Conservation (phyloP, 2,797 vertebrate genomes). For the Dromococcyx pavoninus region DNA sequence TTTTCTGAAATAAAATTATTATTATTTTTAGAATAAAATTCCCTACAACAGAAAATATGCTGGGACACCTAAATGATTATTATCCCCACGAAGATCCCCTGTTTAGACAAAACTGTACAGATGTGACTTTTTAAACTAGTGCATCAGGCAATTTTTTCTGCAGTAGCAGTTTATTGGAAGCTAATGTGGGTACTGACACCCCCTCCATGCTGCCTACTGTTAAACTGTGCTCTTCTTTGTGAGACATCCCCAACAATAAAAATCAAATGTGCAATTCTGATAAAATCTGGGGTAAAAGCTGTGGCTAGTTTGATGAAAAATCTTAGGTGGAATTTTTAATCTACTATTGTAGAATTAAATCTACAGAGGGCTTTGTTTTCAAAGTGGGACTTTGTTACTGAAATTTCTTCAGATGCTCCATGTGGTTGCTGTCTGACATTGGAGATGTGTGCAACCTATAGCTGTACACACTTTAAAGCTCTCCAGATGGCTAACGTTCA, state of each 20-base stretch:
- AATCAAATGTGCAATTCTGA: neutral
- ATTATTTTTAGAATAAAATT: neutral
- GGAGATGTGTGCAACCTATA: neutral
- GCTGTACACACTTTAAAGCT: accelerated
- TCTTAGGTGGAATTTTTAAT: neutral
- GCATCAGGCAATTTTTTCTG: neutral
- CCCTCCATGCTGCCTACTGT: neutral
- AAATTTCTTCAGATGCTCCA: neutral
- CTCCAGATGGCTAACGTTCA: neutral
- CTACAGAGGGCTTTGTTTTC: neutral
- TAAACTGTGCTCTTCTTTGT: neutral
- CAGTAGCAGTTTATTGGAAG: neutral
- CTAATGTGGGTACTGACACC: neutral
- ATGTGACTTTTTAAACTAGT: neutral
- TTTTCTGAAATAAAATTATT: neutral
- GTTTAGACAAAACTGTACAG: neutral
- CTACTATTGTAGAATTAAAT: neutral
- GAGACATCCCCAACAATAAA: neutral
- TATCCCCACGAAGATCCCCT: neutral
- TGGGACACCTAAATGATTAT: neutral
- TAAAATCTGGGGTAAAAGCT: neutral
- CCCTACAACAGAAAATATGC: neutral
- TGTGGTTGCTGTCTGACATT: neutral
- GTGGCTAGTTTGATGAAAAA: neutral
- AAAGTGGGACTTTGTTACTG: neutral